These are phyloP conservation scores for Loriculus beryllinus DNA, from an alignment of 2,797 vertebrate genomes.

Conservation along the genomic window DNA sequence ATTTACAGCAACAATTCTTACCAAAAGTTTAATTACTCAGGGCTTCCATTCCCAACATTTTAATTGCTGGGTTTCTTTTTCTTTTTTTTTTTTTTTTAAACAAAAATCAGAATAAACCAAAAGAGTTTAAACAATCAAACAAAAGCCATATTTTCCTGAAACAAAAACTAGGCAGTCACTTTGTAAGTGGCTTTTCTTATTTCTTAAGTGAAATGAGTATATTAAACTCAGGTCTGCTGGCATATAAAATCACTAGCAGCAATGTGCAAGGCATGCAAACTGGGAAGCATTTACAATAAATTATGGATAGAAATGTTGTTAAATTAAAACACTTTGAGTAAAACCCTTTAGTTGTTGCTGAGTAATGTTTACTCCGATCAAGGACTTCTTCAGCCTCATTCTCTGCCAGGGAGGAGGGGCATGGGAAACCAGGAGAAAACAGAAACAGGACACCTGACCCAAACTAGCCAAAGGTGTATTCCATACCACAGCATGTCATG, in stretches of 20 bases:
- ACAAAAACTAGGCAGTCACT: slow-evolving; percentile 74
- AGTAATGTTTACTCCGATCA: too few species aligned
- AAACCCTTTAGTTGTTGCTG: too few species aligned
- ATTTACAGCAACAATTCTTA: slow-evolving; percentile 55
- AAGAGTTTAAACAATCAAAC: slow-evolving; percentile 43
- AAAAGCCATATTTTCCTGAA: slow-evolving; percentile 60
- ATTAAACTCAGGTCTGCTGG: slow-evolving; percentile 80
- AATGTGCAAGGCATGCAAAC: slow-evolving; percentile 82
- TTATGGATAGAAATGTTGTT: slow-evolving; percentile 72
- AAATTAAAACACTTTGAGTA: slow-evolving; percentile 80
- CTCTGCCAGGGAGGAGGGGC: too few species aligned
- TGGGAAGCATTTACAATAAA: slow-evolving; percentile 88
- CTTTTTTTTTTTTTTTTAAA: neutral
- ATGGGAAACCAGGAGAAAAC: too few species aligned
- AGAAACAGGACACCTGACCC: too few species aligned
- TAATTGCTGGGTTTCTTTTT: neutral
- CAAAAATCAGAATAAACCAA: slow-evolving; percentile 34
- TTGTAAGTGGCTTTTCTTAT: slow-evolving; percentile 81
- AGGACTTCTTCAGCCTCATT: too few species aligned
- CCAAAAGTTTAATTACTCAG: slow-evolving; percentile 74
- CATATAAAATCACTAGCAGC: slow-evolving; percentile 86
- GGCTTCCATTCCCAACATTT: slow-evolving; percentile 74
- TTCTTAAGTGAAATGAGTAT: slow-evolving; percentile 75
- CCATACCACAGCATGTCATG: too few species aligned
- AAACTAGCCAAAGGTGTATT: too few species aligned